phyloP scores from a whole-genome alignment of 64 coral and sea anemone genomes.

The Hydrozoanthus tunicans region DNA sequence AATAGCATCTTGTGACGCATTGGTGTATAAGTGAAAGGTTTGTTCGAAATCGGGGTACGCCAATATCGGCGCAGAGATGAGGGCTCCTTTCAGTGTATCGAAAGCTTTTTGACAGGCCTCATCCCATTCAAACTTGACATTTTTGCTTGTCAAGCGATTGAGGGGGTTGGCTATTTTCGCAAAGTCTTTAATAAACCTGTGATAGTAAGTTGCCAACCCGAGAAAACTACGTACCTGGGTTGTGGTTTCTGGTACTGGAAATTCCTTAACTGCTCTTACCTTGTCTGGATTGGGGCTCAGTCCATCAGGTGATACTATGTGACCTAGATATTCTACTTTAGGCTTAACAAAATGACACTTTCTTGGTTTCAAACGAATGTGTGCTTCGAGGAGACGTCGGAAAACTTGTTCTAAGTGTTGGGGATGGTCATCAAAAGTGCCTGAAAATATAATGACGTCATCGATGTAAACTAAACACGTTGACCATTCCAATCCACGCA shows the following conservation, averaged over 20 bases:
- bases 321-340: constrained; percentile 2
- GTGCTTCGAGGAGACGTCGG: neutral
- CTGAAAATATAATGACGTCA: constrained; percentile 23
- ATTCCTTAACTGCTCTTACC: neutral
- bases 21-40: neutral
- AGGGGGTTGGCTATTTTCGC: neutral
- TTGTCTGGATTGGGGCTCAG: neutral
- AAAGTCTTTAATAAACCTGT: neutral
- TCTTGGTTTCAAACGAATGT: neutral
- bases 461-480: constrained; percentile 24
- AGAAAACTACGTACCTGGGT: neutral
- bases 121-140: neutral
- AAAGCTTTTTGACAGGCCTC: constrained; percentile 12
- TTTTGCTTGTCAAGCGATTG: constrained; percentile 10
- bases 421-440: neutral
- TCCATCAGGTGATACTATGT: neutral
- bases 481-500: neutral
- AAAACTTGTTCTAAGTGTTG: constrained; percentile 3
- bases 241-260: neutral
- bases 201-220: neutral
- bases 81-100: neutral
- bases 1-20: neutral
- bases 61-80: constrained; percentile 1
- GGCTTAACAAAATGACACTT: constrained; percentile 1
- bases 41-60: constrained; percentile 9